Evolutionary conservation across 2,797 vertebrate species (phyloP).

Genomic region (Nyctalus aviator): DNA sequence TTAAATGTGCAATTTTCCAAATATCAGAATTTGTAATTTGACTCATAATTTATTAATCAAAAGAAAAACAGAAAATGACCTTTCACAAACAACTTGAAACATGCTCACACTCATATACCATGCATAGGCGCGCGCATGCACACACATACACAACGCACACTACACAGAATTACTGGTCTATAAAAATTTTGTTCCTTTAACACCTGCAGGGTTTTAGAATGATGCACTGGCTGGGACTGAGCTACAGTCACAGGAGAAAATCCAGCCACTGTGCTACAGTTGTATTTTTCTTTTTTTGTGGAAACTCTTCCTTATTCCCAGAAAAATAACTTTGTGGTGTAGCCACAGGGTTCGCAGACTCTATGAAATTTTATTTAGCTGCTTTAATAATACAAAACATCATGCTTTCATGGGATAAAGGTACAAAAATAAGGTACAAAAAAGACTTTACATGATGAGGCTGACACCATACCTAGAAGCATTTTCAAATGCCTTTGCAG

Average conservation of each 20-base stretch:
- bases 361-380: conserved; percentile 51
- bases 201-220: conserved; percentile 19
- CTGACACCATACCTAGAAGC: not conserved
- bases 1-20: not conserved
- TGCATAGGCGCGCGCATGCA: not conserved
- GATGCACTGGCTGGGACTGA: not conserved
- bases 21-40: not conserved
- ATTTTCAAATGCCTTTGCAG: conserved; percentile 28
- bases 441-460: not conserved
- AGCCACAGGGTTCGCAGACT: not conserved
- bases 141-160: not conserved
- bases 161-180: not conserved
- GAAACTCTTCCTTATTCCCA: not conserved
- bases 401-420: not conserved
- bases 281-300: conserved; percentile 49
- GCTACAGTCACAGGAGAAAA: conserved; percentile 15
- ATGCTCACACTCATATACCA: not conserved
- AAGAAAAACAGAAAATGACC: conserved; percentile 18
- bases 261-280: not conserved
- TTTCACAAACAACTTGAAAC: conserved; percentile 36
- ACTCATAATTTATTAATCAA: conserved; percentile 32
- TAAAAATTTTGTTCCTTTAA: conserved; percentile 42
- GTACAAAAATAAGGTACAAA: not conserved
- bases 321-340: conserved; percentile 32
- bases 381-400: not conserved